phyloP scores from a whole-genome alignment of 2,888 invertebrate genomes.

The Pterobdella sp. region DNA sequence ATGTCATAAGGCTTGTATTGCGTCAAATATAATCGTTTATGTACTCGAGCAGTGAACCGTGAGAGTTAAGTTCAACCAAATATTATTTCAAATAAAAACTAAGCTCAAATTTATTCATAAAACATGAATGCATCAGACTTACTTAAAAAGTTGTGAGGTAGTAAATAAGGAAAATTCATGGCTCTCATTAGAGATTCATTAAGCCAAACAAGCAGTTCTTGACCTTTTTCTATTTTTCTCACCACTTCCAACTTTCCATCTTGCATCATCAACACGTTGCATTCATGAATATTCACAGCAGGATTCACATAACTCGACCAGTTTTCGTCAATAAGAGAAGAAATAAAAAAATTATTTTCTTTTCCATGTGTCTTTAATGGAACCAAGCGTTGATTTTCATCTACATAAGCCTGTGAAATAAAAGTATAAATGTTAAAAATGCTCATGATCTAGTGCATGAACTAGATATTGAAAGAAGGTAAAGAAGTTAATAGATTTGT shows the following conservation, averaged over 20 bases:
- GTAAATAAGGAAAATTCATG: conserved; percentile 69
- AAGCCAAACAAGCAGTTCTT: conserved; percentile 74
- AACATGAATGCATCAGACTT: conserved; percentile 33
- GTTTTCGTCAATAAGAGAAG: conserved; percentile 16
- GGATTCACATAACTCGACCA: conserved; percentile 23
- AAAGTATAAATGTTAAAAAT: neutral
- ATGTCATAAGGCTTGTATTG: no score
- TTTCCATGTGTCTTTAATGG: neutral
- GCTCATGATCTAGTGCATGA: neutral
- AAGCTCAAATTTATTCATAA: neutral
- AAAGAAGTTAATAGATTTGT: neutral
- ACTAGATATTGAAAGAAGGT: neutral
- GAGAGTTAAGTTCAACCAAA: no score
- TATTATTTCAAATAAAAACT: no score
- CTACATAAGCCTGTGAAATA: neutral
- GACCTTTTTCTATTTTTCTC: conserved; percentile 51
- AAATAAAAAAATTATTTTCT: neutral
- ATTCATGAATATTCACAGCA: conserved; percentile 21
- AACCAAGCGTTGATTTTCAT: neutral
- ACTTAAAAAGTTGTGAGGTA: conserved; percentile 74
- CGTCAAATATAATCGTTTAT: no score
- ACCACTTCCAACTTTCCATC: conserved; percentile 7
- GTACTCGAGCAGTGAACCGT: no score
- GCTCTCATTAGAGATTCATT: conserved; percentile 66
- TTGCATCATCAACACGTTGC: no score